These are phyloP conservation scores for Lamellibrachia satsuma DNA, from an alignment of 2,888 invertebrate genomes.

Conservation along the genomic window DNA sequence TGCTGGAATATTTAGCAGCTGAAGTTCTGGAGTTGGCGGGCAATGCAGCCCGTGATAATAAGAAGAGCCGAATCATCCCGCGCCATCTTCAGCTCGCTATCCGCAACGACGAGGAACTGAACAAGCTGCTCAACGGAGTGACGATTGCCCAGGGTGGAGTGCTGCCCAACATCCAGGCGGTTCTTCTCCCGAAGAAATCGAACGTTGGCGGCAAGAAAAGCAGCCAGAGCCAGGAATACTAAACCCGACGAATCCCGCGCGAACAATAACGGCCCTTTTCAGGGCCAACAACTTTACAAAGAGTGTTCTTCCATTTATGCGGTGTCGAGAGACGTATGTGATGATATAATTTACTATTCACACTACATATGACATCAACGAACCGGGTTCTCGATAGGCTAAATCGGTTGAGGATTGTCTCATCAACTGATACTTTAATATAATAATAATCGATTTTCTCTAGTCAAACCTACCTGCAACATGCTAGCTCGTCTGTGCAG, in stretches of 20 bases:
- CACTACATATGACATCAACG: too few relatives aligned
- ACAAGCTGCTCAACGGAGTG: conserved; percentile 78
- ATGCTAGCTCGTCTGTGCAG: too few relatives aligned
- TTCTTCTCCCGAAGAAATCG: conserved; percentile 79
- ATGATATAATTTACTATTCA: too few relatives aligned
- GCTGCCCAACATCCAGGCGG: conserved; percentile 80
- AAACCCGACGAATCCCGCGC: conserved; percentile 24
- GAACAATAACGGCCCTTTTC: conserved; percentile 33
- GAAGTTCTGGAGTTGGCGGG: conserved; percentile 70
- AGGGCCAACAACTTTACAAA: conserved; percentile 33
- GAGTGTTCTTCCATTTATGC: not conserved
- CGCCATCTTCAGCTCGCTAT: conserved; percentile 81
- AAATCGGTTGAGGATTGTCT: too few relatives aligned
- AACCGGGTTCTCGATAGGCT: too few relatives aligned
- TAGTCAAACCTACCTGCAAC: too few relatives aligned
- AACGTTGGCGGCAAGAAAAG: not conserved
- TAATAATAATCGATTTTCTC: too few relatives aligned
- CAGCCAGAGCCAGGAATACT: conserved; percentile 32
- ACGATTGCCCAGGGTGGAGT: conserved; percentile 87
- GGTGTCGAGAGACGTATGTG: not conserved
- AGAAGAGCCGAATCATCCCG: conserved; percentile 76
- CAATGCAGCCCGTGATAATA: conserved; percentile 69
- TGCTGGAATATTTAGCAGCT: conserved; percentile 70
- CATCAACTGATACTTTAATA: too few relatives aligned
- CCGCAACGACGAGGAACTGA: conserved; percentile 82